Percentiles rank a stretch among this genome's conserved stretches.
Evolutionary conservation across 2,113 vertebrate genomes (phyloP).

Genomic region (Pungitius pungitius): DNA sequence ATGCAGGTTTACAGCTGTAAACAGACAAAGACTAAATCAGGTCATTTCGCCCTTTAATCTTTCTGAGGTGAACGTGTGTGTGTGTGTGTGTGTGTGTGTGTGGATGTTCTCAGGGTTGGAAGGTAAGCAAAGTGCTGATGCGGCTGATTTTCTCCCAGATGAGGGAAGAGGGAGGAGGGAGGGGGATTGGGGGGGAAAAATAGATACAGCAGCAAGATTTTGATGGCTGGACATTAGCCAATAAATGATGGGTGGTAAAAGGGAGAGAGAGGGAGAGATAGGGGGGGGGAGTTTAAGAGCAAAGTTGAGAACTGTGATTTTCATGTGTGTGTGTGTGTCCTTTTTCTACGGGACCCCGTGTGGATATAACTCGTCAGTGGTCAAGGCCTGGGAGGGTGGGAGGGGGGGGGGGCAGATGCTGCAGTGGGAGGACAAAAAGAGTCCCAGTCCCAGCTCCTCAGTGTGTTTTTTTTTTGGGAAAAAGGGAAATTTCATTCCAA

Average conservation of each 20-base stretch:
- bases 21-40: conserved; percentile 63
- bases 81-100: not conserved
- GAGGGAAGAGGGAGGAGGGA: conserved; percentile 21
- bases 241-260: conserved; percentile 71
- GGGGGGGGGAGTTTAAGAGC: conserved; percentile 25
- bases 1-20: conserved; percentile 50
- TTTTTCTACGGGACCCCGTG: conserved; percentile 27
- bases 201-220: conserved; percentile 74
- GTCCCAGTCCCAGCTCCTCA: not conserved
- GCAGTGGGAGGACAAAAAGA: conserved; percentile 20
- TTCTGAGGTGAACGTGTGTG: conserved; percentile 19
- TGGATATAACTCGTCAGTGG: conserved; percentile 56
- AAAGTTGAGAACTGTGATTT: conserved; percentile 36
- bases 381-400: no score
- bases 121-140: conserved; percentile 70
- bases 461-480: not conserved
- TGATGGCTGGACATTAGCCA: conserved; percentile 76
- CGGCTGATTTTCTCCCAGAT: conserved; percentile 62
- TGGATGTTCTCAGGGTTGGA: conserved; percentile 36
- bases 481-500: not conserved
- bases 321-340: conserved; percentile 1
- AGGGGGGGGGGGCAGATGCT: conserved; percentile 33
- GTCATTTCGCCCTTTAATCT: conserved; percentile 59
- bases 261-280: conserved; percentile 23
- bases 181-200: conserved; percentile 46